phyloP scores from a whole-genome alignment of 92 coral and sea anemone species.

The Phenganax subtilis region DNA sequence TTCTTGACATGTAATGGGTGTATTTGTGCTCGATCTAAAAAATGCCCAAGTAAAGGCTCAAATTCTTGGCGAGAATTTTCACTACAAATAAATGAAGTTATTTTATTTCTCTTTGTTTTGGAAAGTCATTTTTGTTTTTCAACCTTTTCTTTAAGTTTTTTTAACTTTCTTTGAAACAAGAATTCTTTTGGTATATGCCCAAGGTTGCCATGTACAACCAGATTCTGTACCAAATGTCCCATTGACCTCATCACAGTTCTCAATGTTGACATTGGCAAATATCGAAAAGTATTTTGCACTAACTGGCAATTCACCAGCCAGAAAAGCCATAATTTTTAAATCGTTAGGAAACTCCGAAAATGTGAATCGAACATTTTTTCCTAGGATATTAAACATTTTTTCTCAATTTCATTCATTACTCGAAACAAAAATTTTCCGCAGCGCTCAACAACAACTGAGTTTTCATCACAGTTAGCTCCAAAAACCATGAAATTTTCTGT shows the following conservation, averaged over 20 bases:
- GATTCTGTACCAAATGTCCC: conserved; percentile 55
- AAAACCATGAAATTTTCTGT: conserved; percentile 59
- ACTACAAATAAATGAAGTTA: conserved; percentile 42
- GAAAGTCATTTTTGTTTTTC: conserved; percentile 39
- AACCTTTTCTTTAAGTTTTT: conserved; percentile 43
- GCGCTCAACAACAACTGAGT: conserved; percentile 54
- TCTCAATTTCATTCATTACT: conserved; percentile 63
- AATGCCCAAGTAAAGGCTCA: conserved; percentile 55
- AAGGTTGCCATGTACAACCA: conserved; percentile 50
- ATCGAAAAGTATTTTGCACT: conserved; percentile 70
- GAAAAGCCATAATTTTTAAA: conserved; percentile 61
- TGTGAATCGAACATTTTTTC: conserved; percentile 51
- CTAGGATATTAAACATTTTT: conserved; percentile 50
- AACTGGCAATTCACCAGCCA: conserved; percentile 62
- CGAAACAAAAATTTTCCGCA: conserved; percentile 54
- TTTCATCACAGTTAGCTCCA: conserved; percentile 60
- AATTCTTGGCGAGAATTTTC: conserved; percentile 59
- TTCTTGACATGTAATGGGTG: conserved; percentile 55
- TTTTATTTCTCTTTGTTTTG: conserved; percentile 47
- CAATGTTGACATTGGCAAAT: conserved; percentile 53
- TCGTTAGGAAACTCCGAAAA: conserved; percentile 70
- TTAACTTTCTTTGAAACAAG: conserved; percentile 49
- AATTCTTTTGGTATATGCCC: conserved; percentile 48
- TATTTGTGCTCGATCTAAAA: conserved; percentile 51
- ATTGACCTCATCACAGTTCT: conserved; percentile 41